Evolutionary conservation across 2,888 invertebrate genomes (phyloP).

Genomic region (Melipona beecheii): DNA sequence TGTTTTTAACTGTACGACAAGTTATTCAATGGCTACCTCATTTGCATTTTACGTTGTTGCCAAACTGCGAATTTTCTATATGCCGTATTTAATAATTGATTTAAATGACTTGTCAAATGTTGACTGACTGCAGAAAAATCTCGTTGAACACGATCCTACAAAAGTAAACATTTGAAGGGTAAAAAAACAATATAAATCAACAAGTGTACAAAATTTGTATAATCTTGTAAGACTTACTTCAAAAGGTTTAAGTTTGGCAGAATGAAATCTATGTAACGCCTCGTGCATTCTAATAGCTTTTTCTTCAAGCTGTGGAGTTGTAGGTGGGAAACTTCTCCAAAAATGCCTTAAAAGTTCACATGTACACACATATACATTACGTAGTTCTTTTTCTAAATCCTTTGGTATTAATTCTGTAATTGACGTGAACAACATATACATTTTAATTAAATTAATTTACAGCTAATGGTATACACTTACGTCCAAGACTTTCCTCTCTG

Average conservation of each 20-base stretch:
- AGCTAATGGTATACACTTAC: conserved; percentile 84
- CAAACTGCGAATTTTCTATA: conserved; percentile 94
- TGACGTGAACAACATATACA: background rate
- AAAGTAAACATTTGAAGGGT: background rate
- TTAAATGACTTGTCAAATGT: conserved; percentile 93
- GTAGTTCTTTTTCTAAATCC: conserved; percentile 93
- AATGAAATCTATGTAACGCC: conserved; percentile 94
- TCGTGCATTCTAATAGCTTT: conserved; percentile 95
- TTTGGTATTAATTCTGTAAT: conserved; percentile 90
- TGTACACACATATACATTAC: conserved; percentile 93
- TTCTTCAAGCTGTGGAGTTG: conserved; percentile 90
- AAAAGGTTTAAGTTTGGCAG: conserved; percentile 93
- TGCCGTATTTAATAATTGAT: conserved; percentile 93
- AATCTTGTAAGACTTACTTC: conserved; percentile 87
- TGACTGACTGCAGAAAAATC: conserved; percentile 93
- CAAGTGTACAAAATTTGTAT: conserved; percentile 2
- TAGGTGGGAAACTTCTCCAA: conserved; percentile 96
- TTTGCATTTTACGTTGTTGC: conserved; percentile 89
- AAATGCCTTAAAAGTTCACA: conserved; percentile 96
- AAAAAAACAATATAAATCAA: background rate
- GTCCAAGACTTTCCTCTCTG: conserved; percentile 91
- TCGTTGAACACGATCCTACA: conserved; percentile 91
- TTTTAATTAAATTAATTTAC: background rate
- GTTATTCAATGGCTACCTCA: conserved; percentile 79
- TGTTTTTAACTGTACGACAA: conserved; percentile 57